These are phyloP conservation scores for Chaetodon trifasciatus DNA, from an alignment of 2,797 vertebrate genomes.

Conservation along the genomic window DNA sequence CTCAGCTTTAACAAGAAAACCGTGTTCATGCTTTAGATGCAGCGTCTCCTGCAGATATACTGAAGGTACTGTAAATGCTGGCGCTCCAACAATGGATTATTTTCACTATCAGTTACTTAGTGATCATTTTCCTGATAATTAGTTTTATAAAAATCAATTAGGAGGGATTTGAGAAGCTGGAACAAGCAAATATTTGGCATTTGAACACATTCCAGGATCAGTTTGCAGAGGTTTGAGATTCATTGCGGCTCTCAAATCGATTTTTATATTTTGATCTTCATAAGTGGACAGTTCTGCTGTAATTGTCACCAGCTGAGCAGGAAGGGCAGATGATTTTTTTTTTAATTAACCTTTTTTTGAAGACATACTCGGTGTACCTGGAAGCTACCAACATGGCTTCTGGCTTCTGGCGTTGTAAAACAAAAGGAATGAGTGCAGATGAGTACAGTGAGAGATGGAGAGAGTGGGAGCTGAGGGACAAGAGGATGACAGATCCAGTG, in stretches of 20 bases:
- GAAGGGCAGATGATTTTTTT: not conserved
- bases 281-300: not conserved
- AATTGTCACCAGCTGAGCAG: not conserved
- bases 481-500: constrained; percentile 52
- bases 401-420: constrained; percentile 25
- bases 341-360: not conserved
- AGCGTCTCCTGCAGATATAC: constrained; percentile 3
- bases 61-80: constrained; percentile 3
- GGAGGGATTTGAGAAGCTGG: not conserved
- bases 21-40: not conserved
- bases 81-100: not conserved
- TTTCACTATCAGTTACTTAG: not conserved
- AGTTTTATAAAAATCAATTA: not conserved
- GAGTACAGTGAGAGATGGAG: constrained; percentile 46
- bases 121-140: constrained; percentile 4
- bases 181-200: not conserved
- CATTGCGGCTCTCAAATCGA: not conserved
- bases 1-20: constrained; percentile 43
- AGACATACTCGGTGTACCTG: constrained; percentile 17
- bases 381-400: constrained; percentile 39
- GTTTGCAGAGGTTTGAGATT: not conserved
- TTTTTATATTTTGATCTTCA: not conserved
- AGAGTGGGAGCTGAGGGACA: constrained; percentile 32
- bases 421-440: constrained; percentile 32
- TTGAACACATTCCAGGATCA: not conserved